These are phyloP conservation scores for Hydrolagus colliei DNA, from an alignment of 2,797 vertebrate genomes.

Conservation along the genomic window DNA sequence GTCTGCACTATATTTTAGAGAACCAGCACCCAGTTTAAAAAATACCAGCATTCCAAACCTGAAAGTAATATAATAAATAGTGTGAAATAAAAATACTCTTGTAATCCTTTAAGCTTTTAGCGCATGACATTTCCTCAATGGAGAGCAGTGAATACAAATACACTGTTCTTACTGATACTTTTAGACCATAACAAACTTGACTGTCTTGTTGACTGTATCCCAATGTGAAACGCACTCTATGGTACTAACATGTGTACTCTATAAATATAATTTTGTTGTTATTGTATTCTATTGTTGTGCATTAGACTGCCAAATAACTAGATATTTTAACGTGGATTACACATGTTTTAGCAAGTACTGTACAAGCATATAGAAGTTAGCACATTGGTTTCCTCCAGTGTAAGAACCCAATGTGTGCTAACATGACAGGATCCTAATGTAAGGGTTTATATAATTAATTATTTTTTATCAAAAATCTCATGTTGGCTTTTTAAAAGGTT, in stretches of 20 bases:
- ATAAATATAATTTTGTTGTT: no score
- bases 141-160: neutral
- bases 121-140: neutral
- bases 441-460: neutral
- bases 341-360: neutral
- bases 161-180: neutral
- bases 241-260: no score
- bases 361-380: neutral
- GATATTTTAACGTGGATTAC: neutral
- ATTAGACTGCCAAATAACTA: neutral
- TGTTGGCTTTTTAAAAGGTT: neutral
- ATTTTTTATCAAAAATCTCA: neutral
- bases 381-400: neutral
- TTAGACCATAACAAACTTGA: neutral
- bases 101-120: neutral
- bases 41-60: neutral
- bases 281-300: no score
- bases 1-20: neutral
- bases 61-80: neutral
- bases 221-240: no score
- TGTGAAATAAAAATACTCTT: neutral
- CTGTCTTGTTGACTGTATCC: no score
- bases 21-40: neutral
- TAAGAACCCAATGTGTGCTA: neutral
- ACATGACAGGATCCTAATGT: neutral